phyloP scores from a whole-genome alignment of 2,113 vertebrate species.

The Nyctibius bracteatus region DNA sequence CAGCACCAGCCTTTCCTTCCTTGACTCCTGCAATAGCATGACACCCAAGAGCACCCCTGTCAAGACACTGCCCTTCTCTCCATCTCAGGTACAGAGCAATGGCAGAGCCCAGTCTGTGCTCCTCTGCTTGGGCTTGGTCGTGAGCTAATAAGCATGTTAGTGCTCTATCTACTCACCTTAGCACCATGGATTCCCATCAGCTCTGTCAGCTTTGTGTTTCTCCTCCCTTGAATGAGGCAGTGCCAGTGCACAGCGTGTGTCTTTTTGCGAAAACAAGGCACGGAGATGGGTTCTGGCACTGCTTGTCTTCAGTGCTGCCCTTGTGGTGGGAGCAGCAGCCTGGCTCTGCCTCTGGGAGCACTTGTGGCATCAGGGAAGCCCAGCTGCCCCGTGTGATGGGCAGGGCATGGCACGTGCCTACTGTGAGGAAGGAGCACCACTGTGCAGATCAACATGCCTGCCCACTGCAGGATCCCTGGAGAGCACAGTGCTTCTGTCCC shows the following conservation, averaged over 20 bases:
- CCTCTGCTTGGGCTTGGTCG: not conserved
- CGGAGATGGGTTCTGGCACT: not conserved
- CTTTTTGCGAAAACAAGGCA: not conserved
- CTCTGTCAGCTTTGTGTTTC: not conserved
- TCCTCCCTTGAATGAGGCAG: not conserved
- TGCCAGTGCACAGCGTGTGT: not conserved
- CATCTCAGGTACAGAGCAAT: slow-evolving; percentile 84
- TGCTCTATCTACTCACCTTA: not conserved
- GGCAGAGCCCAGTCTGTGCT: not conserved
- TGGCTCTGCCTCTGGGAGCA: not conserved
- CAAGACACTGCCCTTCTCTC: slow-evolving; percentile 93
- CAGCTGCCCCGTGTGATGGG: not conserved
- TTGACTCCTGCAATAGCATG: slow-evolving; percentile 84
- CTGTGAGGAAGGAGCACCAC: not conserved
- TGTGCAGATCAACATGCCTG: not conserved
- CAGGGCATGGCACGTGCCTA: rapidly evolving
- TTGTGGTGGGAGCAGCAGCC: not conserved
- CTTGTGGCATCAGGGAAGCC: not conserved
- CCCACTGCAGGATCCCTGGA: not conserved
- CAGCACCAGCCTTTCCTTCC: slow-evolving; percentile 68
- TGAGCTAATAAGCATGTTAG: not conserved
- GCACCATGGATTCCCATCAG: not conserved
- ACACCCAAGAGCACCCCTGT: slow-evolving; percentile 95
- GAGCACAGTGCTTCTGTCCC: not conserved
- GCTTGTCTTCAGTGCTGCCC: not conserved